Base-by-base conservation (phyloP, 1,140 invertebrate genomes). In the Pogonomyrmex californicus region DNA sequence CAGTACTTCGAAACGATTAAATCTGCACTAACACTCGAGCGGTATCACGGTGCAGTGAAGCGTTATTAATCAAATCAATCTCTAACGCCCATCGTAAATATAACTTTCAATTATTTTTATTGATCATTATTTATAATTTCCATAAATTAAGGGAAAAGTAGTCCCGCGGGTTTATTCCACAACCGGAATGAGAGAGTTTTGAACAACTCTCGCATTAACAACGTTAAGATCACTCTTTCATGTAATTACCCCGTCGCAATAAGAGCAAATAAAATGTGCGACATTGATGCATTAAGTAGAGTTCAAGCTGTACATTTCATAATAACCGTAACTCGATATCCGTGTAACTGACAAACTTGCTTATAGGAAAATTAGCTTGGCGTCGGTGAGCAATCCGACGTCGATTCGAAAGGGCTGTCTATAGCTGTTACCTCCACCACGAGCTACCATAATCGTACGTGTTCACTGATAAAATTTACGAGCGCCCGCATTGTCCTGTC, bases 381-480 rank as follows among this genome's bases (percentile, higher is more conserved):
- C 30, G 41, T 60, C 38, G 17, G 47, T 38, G 9, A 49, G 41
- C 56, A 36, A 62, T 14, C 4, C 9, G 38, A 54, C 51, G 68
- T 38, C 41, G 79, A 49, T 60, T 44, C 14, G 2, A 33, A 47
- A 36, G 30, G 36, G 23, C 33, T 77, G 81, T 58, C 56, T 30
- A 51, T 58, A 51, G 71, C 70, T 51, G 23, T 85, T 73, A 79
- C 49, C 79, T 79, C n/a, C 30, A 77, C 38, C 1, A 6, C 51
- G 44, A n/a, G 23, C 70, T 78, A 58, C 44, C n/a, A 68, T 86
- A 81, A 86, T 81, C 76, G 76, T 81, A 33, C 75, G 41, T 79
- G 73, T 68, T 81, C 62, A 12, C 30, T 17, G 63, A 58, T 85
- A 85, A 90, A 90, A 90, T 90, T 90, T 87, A 90, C 86, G 89